Evolutionary conservation across 2,797 vertebrate species (phyloP).

Genomic region (Acanthurus leucopareius): DNA sequence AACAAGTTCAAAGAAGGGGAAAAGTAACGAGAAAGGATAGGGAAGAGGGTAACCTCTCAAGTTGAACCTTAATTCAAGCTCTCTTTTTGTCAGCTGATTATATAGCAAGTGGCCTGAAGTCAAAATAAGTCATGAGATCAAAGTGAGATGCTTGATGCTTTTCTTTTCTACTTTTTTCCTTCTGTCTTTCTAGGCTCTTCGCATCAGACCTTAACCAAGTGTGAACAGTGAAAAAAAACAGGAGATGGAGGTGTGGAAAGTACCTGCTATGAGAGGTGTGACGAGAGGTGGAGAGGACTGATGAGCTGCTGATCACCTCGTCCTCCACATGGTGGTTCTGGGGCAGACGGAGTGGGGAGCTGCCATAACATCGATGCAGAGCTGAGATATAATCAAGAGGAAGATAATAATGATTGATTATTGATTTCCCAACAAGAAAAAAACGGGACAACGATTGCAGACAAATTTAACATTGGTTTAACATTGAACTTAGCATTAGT

Average conservation of each 20-base stretch:
- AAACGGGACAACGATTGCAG: no score
- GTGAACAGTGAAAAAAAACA: neutral
- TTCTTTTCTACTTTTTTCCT: neutral
- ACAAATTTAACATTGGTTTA: no score
- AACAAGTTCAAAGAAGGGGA: constrained; percentile 36
- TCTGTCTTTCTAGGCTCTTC: constrained; percentile 4
- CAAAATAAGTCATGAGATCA: constrained; percentile 20
- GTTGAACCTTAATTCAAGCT: constrained; percentile 26
- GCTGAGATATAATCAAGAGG: constrained; percentile 57
- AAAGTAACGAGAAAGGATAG: constrained; percentile 22
- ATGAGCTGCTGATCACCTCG: constrained; percentile 82
- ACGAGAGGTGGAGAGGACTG: constrained; percentile 74
- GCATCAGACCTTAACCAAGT: neutral
- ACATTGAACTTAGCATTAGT: no score
- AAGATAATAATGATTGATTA: neutral
- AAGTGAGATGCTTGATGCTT: neutral
- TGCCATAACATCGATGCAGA: constrained; percentile 79
- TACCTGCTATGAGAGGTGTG: constrained; percentile 80
- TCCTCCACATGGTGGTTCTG: constrained; percentile 85
- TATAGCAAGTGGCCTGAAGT: neutral
- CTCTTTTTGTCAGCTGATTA: constrained; percentile 30
- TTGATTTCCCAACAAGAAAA: neutral
- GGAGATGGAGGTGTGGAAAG: neutral
- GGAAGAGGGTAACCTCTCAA: constrained; percentile 1
- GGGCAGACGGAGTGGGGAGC: constrained; percentile 75